Percentiles rank a stretch among this genome's conserved stretches.
Evolutionary conservation across 2,888 invertebrate species (phyloP).

Genomic region (Isotomurus palustris): DNA sequence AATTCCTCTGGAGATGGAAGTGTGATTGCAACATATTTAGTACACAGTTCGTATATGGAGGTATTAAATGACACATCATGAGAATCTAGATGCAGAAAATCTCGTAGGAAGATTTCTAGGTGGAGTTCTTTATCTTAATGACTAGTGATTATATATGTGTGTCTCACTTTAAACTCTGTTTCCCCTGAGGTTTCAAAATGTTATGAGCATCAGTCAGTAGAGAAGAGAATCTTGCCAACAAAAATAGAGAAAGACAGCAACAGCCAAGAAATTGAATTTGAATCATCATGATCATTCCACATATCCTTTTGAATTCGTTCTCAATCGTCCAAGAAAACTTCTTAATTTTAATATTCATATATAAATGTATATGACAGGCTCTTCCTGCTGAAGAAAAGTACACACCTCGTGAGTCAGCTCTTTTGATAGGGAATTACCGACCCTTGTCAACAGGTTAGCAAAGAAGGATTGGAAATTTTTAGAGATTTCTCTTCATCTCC

Average conservation of each 20-base stretch:
- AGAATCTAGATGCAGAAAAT: not conserved
- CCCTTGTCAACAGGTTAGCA: conserved; percentile 13
- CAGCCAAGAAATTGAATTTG: too few relatives aligned
- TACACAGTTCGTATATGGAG: conserved; percentile 7
- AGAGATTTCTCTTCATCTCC: conserved; percentile 32
- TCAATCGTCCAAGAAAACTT: too few relatives aligned
- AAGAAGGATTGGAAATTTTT: too few relatives aligned
- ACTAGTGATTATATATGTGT: conserved; percentile 16
- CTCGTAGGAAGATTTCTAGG: conserved; percentile 16
- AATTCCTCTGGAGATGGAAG: not conserved
- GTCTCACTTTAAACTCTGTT: too few relatives aligned
- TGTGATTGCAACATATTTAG: conserved; percentile 16
- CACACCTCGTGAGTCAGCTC: conserved; percentile 40
- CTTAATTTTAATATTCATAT: too few relatives aligned
- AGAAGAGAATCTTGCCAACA: too few relatives aligned
- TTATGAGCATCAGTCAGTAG: too few relatives aligned
- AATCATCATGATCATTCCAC: too few relatives aligned
- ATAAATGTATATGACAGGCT: too few relatives aligned
- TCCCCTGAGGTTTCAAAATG: too few relatives aligned
- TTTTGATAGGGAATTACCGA: conserved; percentile 13
- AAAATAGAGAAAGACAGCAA: too few relatives aligned
- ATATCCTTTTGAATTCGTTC: too few relatives aligned
- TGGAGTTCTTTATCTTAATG: conserved; percentile 19
- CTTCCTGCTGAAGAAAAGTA: conserved; percentile 11
- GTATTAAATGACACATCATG: conserved; percentile 8